These are phyloP conservation scores for Lacanobia oleracea DNA, from an alignment of 2,888 invertebrate species.

Conservation along the genomic window DNA sequence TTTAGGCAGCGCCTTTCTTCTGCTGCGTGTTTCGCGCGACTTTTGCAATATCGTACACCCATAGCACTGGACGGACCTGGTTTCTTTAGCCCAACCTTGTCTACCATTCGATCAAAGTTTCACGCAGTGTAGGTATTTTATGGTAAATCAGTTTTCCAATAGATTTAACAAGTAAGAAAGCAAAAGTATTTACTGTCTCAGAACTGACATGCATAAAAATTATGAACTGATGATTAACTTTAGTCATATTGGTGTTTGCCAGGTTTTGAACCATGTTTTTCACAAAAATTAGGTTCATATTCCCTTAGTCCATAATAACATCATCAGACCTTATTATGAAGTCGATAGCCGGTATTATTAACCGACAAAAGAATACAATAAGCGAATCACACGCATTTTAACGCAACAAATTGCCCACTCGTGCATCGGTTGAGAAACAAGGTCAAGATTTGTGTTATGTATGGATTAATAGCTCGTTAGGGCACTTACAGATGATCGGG, in stretches of 20 bases:
- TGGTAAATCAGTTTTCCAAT: no score
- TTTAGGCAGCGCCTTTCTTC: no score
- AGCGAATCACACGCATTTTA: slow-evolving; percentile 74
- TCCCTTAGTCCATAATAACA: background rate
- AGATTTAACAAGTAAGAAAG: no score
- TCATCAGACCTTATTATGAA: background rate
- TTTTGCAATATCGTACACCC: no score
- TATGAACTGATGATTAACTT: no score
- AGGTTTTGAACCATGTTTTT: background rate
- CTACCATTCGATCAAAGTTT: no score
- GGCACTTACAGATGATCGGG: slow-evolving; percentile 51
- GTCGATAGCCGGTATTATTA: slow-evolving; percentile 15
- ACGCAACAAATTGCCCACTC: slow-evolving; percentile 70
- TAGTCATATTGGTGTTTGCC: background rate
- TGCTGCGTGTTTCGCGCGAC: no score
- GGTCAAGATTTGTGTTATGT: slow-evolving; percentile 68
- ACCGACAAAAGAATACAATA: slow-evolving; percentile 51
- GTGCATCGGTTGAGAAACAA: slow-evolving; percentile 71
- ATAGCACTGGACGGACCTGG: no score
- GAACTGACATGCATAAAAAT: no score
- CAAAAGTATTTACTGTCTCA: no score
- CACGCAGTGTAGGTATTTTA: no score
- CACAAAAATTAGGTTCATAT: background rate
- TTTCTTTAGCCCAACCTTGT: no score
- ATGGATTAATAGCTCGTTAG: slow-evolving; percentile 49